Base-by-base conservation (phyloP, 2,888 invertebrate genomes). In the Tillus elongatus region DNA sequence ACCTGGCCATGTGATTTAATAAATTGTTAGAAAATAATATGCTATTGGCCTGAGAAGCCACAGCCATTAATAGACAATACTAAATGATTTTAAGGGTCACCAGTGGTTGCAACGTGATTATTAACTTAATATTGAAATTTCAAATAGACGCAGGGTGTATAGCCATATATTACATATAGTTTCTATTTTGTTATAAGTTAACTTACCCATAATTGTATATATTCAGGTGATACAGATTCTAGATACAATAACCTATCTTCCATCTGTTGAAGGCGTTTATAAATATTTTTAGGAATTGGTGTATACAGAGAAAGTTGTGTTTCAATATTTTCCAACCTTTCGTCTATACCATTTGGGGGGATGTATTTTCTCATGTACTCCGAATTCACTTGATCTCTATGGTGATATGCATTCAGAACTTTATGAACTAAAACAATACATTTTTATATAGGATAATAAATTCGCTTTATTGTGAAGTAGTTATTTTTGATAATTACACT, bases 151-250 rank as follows among this genome's bases (percentile, higher is more conserved):
- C n/a, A n/a, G n/a, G n/a, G n/a, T n/a, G n/a, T n/a, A n/a, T n/a
- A n/a, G n/a, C n/a, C n/a, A n/a, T n/a, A n/a, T n/a, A n/a, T n/a
- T n/a, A n/a, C n/a, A n/a, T n/a, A n/a, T n/a, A n/a, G n/a, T n/a
- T 24, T 24, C 24, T 8, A n/a, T n/a, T 11, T 27, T 16, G 11
- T 13, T 28, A 27, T 27, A 6, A 2, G n/a, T n/a, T n/a, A n/a
- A n/a, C n/a, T 60, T 64, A 76, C 77, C 70, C 75, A 72, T 63
- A 81, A 79, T 48, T 78, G 72, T 13, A 76, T 73, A 56, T 89
- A 89, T 61, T 89, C 89, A 0, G 88, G 88, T 26, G 87, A 88
- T 36, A 83, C 60, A 0, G 84, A 73, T 61, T 89, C 82, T 39
- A 89, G 62, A 42, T 74, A 68, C 4, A 84, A 67, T 33, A 90